Conservation (phyloP, 2,888 invertebrate species). For the Nephrocerus scutellatus region DNA sequence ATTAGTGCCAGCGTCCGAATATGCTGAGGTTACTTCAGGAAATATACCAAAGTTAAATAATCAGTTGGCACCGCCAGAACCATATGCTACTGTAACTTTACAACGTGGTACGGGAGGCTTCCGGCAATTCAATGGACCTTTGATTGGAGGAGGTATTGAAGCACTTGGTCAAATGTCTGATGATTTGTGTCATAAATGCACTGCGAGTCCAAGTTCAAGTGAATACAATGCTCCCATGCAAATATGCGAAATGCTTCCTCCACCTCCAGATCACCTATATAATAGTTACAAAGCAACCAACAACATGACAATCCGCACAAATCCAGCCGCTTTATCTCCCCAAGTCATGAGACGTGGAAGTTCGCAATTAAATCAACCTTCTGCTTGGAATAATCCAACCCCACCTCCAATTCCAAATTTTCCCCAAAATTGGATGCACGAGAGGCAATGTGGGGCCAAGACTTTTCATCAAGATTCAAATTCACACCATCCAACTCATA, state of each 20-base stretch:
- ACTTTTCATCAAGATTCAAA: constrained; percentile 2
- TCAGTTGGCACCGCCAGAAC: constrained; percentile 29
- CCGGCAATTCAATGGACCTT: too few relatives aligned
- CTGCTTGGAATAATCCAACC: constrained; percentile 27
- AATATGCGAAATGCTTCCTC: constrained; percentile 61
- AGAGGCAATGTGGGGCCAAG: constrained; percentile 18
- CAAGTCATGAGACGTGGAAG: constrained; percentile 26
- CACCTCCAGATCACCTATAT: constrained; percentile 49
- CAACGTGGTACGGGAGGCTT: constrained; percentile 23
- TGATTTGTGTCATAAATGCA: constrained; percentile 52
- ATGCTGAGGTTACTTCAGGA: constrained; percentile 26
- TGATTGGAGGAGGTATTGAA: constrained; percentile 48
- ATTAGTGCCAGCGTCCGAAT: constrained; percentile 24
- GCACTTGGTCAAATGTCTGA: constrained; percentile 37
- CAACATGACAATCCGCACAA: constrained; percentile 34
- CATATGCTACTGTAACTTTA: constrained; percentile 31
- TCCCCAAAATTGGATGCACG: constrained; percentile 32
- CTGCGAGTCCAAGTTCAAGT: constrained; percentile 53
- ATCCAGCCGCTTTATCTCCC: constrained; percentile 32
- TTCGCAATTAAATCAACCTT: constrained; percentile 24
- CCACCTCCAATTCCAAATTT: constrained; percentile 32
- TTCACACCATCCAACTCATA: not conserved
- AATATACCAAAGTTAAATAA: constrained; percentile 23
- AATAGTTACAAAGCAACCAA: constrained; percentile 27
- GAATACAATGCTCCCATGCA: constrained; percentile 48